Percentiles rank a stretch among this genome's conserved stretches.
These are phyloP conservation scores for Clarias laeviceps DNA, from an alignment of 2,797 vertebrate species.

Conservation along the genomic window DNA sequence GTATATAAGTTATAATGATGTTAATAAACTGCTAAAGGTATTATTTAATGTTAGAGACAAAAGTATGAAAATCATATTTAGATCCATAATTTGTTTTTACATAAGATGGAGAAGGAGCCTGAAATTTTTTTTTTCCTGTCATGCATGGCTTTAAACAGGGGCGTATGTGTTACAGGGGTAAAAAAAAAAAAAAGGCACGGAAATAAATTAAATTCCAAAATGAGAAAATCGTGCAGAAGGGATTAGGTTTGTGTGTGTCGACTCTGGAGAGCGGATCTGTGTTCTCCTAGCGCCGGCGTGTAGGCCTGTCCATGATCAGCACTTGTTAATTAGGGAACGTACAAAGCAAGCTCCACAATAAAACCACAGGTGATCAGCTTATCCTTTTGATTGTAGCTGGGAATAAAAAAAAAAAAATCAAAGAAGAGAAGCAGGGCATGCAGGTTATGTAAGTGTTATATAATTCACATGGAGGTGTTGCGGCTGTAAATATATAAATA, in stretches of 20 bases:
- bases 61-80: background rate
- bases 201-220: background rate
- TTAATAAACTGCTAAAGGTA: background rate
- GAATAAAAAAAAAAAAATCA: conserved; percentile 28
- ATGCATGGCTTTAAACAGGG: background rate
- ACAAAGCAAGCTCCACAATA: conserved; percentile 41
- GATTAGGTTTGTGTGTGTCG: conserved; percentile 23
- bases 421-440: conserved; percentile 17
- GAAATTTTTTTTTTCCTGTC: background rate
- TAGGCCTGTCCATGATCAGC: conserved; percentile 33
- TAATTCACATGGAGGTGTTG: conserved; percentile 45
- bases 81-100: background rate
- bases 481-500: too few relatives aligned
- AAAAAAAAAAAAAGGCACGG: background rate
- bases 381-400: conserved; percentile 42
- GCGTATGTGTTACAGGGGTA: background rate
- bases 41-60: background rate
- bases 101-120: background rate
- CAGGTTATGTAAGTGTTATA: conserved; percentile 31
- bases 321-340: conserved; percentile 44
- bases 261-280: conserved; percentile 27
- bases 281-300: conserved; percentile 34
- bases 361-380: conserved; percentile 50
- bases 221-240: background rate
- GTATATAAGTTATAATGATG: too few relatives aligned